Base-by-base conservation (phyloP, 2,113 vertebrate species). In the Zapus hudsonius region DNA sequence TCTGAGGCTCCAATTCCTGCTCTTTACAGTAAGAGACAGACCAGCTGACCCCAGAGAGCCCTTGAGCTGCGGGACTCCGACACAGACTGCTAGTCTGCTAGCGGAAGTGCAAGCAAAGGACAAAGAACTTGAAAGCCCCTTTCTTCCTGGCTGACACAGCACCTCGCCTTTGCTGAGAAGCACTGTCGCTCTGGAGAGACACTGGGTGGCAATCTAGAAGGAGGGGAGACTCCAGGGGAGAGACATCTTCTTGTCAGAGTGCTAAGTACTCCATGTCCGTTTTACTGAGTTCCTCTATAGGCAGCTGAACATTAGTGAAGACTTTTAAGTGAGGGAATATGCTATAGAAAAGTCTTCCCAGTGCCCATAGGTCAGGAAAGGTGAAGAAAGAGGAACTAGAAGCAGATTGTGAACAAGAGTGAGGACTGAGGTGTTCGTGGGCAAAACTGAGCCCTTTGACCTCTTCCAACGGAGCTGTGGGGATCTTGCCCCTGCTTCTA, bases 181-280 rank as follows among this genome's bases (percentile, higher is more conserved):
- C 19, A 13, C 6, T 0, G 44, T 81, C 29, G 29, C 36, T 23
- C 36, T 22, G 31, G 16, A 23, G n/a, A 20, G 55, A 79, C 15
- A 38, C 22, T 42, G 57, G 57, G 5, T 47, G 73, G 40, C 2
- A 73, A 15, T 52, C 11, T n/a, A 25, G 72, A 29, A 76, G 31
- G 19, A 29, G 63, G 2, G 75, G 19, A 92, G 47, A 33, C 80
- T 25, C 31, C 10, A 8, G 31, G 2, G 12, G 55, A 61, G 23
- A 42, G 6, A 25, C 38, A 15, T 11, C n/a, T 55, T 8, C 47
- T 16, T 2, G 57, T 36, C 7, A 8, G 44, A 29, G 12, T 55
- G 57, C 33, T 17, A 19, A 55, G 72, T 6, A 1, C 22, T 61
- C 4, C 3, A 0, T 7, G 4, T 15, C 20, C 6, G 0, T 33